Percentiles rank a stretch among this genome's conserved stretches.
Evolutionary conservation across 30 jellyfish, hydroid and myxozoan genomes (phyloP).

Genomic region (Phacellophora camtschatica): DNA sequence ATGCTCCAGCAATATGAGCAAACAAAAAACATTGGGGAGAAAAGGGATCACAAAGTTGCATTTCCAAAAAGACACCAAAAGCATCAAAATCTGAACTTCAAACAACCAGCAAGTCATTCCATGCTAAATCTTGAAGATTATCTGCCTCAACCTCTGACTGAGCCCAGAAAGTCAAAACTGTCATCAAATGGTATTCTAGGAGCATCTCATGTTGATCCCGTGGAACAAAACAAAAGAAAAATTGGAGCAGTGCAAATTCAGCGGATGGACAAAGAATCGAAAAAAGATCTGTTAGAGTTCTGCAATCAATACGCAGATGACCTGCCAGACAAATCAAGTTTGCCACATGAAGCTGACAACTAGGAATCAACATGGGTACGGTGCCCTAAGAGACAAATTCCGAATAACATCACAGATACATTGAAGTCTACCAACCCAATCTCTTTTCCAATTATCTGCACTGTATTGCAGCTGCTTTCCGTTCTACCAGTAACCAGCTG

Average conservation of each 20-base stretch:
- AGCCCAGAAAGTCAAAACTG: no score
- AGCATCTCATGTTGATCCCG: no score
- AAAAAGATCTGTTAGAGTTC: not conserved
- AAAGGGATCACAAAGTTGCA: not conserved
- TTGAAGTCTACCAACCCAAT: not conserved
- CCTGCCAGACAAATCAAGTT: not conserved
- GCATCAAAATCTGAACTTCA: no score
- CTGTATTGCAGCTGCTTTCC: not conserved
- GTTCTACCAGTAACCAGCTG: constrained; percentile 22
- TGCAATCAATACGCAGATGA: constrained; percentile 1
- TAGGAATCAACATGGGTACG: constrained; percentile 23
- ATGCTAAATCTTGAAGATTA: no score
- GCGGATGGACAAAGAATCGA: constrained; percentile 10
- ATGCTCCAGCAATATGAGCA: not conserved
- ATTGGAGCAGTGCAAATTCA: not conserved
- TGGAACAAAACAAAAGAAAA: not conserved
- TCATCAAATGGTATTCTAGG: no score
- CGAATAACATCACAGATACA: not conserved
- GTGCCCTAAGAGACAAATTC: not conserved
- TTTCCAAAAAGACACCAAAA: no score
- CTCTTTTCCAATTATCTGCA: not conserved
- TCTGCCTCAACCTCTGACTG: no score
- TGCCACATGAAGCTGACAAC: constrained; percentile 16
- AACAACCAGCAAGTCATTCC: no score
- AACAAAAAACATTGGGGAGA: not conserved